Percentiles rank a stretch among this genome's conserved stretches.
These are phyloP conservation scores for Brachypteracias leptosomus DNA, from an alignment of 2,113 vertebrate species.

Conservation along the genomic window DNA sequence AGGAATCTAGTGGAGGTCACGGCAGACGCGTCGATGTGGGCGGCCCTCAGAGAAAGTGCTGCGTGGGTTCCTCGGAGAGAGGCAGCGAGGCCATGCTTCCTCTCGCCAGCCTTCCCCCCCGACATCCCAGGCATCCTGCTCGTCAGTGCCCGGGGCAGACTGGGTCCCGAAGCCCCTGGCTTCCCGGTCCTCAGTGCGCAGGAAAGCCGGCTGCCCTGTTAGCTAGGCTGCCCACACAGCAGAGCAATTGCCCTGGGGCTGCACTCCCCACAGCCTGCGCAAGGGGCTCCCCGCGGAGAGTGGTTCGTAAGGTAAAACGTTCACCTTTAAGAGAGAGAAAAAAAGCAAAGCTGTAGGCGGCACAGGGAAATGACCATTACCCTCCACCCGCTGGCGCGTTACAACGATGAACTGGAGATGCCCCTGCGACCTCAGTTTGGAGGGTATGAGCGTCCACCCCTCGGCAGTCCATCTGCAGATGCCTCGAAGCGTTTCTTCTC, in stretches of 20 bases:
- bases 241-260: background rate
- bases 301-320: background rate
- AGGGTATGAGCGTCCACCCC: accelerated
- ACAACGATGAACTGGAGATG: background rate
- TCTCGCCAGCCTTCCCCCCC: background rate
- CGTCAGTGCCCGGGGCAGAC: background rate
- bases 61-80: background rate
- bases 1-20: too few species aligned
- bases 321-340: background rate
- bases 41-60: background rate
- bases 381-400: accelerated
- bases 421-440: background rate
- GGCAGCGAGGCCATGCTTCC: accelerated
- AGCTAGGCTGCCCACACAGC: background rate
- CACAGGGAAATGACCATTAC: background rate
- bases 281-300: background rate
- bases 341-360: too few species aligned
- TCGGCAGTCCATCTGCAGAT: background rate
- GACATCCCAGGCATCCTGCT: too few species aligned
- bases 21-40: background rate
- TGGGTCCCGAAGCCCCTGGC: too few species aligned
- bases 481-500: background rate
- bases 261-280: background rate
- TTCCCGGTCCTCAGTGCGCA: background rate
- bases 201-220: background rate